Evolutionary conservation across 1,140 invertebrate genomes (phyloP).

Genomic region (Eurosta solidaginis): DNA sequence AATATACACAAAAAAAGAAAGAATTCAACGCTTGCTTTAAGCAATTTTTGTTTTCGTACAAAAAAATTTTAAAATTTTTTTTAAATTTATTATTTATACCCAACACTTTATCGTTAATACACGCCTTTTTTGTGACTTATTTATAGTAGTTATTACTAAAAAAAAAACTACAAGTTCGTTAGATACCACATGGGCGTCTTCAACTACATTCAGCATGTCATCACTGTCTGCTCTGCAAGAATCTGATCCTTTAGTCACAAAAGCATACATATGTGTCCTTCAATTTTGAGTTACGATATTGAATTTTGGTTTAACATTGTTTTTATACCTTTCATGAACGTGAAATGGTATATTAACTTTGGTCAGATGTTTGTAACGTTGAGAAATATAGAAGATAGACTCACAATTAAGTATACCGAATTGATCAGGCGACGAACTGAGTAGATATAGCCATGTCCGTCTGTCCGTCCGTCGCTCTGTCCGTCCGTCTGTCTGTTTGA

Average conservation of each 20-base stretch:
- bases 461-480: no score
- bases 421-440: no score
- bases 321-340: no score
- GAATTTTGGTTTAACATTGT: background rate
- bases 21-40: no score
- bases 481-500: no score
- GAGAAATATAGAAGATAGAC: no score
- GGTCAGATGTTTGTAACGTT: no score
- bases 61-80: background rate
- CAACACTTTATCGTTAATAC: background rate
- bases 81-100: background rate
- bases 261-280: background rate
- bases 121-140: background rate
- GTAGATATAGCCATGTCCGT: no score
- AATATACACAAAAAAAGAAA: no score
- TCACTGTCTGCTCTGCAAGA: background rate
- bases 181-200: background rate
- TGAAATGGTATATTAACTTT: no score
- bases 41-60: background rate
- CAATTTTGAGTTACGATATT: background rate
- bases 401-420: no score
- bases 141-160: background rate
- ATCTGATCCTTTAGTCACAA: background rate
- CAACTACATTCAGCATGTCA: background rate
- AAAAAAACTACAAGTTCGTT: background rate